Evolutionary conservation across 2,888 invertebrate species (phyloP).

Genomic region (Sialis fuliginosa): DNA sequence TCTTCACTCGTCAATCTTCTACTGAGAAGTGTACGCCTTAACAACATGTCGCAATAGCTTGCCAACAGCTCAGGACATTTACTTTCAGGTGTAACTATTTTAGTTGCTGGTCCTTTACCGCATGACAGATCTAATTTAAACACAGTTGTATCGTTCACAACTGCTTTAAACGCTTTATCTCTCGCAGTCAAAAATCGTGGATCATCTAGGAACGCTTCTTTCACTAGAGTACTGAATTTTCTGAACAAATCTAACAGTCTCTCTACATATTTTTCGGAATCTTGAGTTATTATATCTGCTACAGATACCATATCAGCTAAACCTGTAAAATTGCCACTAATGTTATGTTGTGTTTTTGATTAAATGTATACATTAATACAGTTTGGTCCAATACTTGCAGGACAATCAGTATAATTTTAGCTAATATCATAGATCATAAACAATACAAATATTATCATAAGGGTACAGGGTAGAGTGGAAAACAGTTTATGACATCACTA

Average conservation of each 20-base stretch:
- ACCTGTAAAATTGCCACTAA: not conserved
- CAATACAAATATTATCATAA: too few species aligned
- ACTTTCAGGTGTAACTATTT: slow-evolving; percentile 73
- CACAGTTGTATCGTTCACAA: slow-evolving; percentile 95
- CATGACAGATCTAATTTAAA: slow-evolving; percentile 47
- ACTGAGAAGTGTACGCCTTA: slow-evolving; percentile 89
- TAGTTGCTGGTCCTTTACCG: slow-evolving; percentile 40
- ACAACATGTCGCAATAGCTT: slow-evolving; percentile 98
- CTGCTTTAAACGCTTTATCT: slow-evolving; percentile 94
- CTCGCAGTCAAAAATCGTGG: slow-evolving; percentile 92
- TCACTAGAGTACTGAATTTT: slow-evolving; percentile 78
- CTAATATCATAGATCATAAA: too few species aligned
- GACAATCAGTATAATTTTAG: too few species aligned
- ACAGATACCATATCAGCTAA: slow-evolving; percentile 90
- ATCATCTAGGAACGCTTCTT: slow-evolving; percentile 91
- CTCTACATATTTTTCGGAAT: slow-evolving; percentile 97
- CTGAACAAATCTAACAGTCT: slow-evolving; percentile 82
- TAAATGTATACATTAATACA: too few species aligned
- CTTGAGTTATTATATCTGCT: slow-evolving; percentile 88
- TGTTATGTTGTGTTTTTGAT: too few species aligned
- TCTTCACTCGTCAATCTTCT: slow-evolving; percentile 93
- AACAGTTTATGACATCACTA: too few species aligned
- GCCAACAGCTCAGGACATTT: slow-evolving; percentile 97
- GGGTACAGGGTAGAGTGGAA: too few species aligned
- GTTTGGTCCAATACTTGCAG: too few species aligned